These are phyloP conservation scores for Epizoanthus scotinus DNA, from an alignment of 92 coral and sea anemone genomes.

Conservation along the genomic window DNA sequence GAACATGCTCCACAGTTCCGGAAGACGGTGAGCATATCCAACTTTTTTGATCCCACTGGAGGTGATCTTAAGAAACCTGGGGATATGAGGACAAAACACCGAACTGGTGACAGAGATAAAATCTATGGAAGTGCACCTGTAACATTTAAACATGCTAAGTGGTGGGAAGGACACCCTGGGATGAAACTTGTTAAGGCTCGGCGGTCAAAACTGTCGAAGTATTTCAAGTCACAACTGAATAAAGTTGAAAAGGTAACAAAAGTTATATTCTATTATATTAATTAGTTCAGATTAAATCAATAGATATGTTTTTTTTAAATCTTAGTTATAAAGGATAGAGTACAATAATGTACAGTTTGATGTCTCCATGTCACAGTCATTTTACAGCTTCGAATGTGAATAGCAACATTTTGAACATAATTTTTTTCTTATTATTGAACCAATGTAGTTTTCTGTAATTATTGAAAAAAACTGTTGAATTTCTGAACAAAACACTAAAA, in stretches of 20 bases:
- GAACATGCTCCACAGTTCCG: slow-evolving; percentile 80
- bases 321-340: too few relatives aligned
- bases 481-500: too few relatives aligned
- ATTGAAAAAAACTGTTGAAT: too few relatives aligned
- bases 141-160: slow-evolving; percentile 80
- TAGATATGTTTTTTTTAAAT: too few relatives aligned
- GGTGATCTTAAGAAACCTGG: slow-evolving; percentile 61
- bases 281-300: too few relatives aligned
- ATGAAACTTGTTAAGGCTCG: slow-evolving; percentile 69
- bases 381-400: too few relatives aligned
- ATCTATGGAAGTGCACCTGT: slow-evolving; percentile 74
- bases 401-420: too few relatives aligned
- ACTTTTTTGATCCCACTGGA: slow-evolving; percentile 59
- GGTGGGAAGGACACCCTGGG: slow-evolving; percentile 89
- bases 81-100: slow-evolving; percentile 57
- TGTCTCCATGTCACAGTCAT: too few relatives aligned
- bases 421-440: too few relatives aligned
- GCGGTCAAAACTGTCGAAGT: slow-evolving; percentile 77
- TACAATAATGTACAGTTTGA: too few relatives aligned
- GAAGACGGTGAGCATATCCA: slow-evolving; percentile 72
- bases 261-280: neutral
- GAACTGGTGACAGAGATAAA: slow-evolving; percentile 56
- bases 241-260: slow-evolving; percentile 83
- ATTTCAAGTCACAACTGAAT: slow-evolving; percentile 79
- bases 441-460: too few relatives aligned